Evolutionary conservation across 2,888 invertebrate genomes (phyloP).

Genomic region (Tiphia femorata): DNA sequence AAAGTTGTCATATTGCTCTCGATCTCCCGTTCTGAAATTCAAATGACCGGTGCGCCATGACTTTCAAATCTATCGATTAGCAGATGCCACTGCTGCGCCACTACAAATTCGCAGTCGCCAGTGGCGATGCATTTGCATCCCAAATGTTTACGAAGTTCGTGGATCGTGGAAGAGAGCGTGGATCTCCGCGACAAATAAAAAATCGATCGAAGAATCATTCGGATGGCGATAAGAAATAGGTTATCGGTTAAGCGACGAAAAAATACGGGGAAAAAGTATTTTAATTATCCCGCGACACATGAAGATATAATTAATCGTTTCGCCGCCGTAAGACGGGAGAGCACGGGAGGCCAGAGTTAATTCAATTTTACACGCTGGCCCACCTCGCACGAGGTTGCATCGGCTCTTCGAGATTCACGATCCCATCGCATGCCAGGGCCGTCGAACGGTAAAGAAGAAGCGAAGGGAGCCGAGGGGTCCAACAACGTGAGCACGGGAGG

Average conservation of each 20-base stretch:
- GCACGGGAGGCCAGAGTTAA: constrained; percentile 50
- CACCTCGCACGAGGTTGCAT: constrained; percentile 5
- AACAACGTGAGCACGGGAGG: too few relatives aligned
- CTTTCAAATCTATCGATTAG: constrained; percentile 53
- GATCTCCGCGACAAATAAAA: too few relatives aligned
- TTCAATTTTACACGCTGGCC: constrained; percentile 53
- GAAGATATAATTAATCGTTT: constrained; percentile 53
- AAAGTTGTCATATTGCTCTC: constrained; percentile 50
- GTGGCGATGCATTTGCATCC: too few relatives aligned
- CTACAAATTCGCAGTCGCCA: constrained; percentile 42
- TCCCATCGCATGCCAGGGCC: constrained; percentile 9
- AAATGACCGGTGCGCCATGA: constrained; percentile 44
- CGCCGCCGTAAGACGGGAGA: constrained; percentile 17
- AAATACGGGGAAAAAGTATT: neutral
- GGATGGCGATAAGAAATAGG: too few relatives aligned
- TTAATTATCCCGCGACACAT: constrained; percentile 21
- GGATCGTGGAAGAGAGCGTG: too few relatives aligned
- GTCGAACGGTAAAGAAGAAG: constrained; percentile 17
- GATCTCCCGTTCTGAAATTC: constrained; percentile 47
- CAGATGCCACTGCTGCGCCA: constrained; percentile 32
- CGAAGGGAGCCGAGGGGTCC: constrained; percentile 33
- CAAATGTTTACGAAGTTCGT: too few relatives aligned
- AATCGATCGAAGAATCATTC: too few relatives aligned
- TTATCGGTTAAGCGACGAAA: neutral
- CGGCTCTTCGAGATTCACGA: constrained; percentile 20